Evolutionary conservation across 2,113 vertebrate species (phyloP), one percentile per base, ranked within the genome.

Genomic region (Chloropsis hardwickii): DNA sequence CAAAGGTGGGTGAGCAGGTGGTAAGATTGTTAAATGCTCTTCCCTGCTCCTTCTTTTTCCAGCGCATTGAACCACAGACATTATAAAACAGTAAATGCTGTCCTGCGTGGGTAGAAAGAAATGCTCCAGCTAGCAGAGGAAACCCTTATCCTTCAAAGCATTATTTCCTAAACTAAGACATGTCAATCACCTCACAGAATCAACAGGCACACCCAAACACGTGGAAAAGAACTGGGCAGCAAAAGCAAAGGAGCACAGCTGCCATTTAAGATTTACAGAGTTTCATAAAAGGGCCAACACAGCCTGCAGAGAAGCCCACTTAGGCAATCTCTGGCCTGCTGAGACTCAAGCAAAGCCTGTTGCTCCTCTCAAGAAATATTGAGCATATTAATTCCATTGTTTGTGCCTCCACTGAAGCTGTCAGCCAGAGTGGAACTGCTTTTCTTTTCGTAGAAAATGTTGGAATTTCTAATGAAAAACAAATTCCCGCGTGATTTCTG

Each of bases 1-100:
- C 91, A 97, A 94, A 97, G 95, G 61, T 78, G 81, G 45, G 57
- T 88, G 94, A 96, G 67, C 66, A 93, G 95, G 71, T 61, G 67
- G 29, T 40, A 31, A 88, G 65, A 95, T 60, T 40, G 56, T 69
- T 67, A 95, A 97, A 86, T 67, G 62, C 27, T 83, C 53, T 88
- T 60, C 61, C 70, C 33, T 79, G 29, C 31, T 86, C 69, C 79
- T 66, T 80, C 90, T 91, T 76, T 61, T 73, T 15, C 45, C 29
- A 70, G 35, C 25, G 45, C 35, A 81, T 5, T n/a, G 85, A 54
- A 50, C n/a, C 33, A 11, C 31, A 74, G 53, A 73, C 60, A 35
- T 27, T 42, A 64, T n/a, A 57, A 83, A 66, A 24, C 22, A 92
- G 51, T 31, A 92, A 67, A 70, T 9, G 20, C 14, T 73, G 19